These are phyloP conservation scores for Augiades crinisus DNA, from an alignment of 2,888 invertebrate genomes.

Conservation along the genomic window DNA sequence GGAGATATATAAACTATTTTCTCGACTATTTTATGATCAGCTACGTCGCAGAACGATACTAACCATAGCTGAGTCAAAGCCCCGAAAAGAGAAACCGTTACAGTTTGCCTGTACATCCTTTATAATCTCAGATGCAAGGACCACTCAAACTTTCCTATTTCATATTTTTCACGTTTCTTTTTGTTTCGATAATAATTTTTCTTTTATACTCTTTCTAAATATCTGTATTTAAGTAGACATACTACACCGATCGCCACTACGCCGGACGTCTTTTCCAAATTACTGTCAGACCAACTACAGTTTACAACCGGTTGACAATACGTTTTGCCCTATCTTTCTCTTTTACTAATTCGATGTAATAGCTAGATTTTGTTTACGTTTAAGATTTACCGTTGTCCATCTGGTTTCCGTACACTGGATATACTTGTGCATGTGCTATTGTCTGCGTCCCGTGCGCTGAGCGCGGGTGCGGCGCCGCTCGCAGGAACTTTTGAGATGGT, in stretches of 20 bases:
- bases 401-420: slow-evolving; percentile 50
- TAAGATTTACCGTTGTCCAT: slow-evolving; percentile 64
- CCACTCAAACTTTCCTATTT: slow-evolving; percentile 88
- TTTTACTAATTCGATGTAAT: slow-evolving; percentile 72
- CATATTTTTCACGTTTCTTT: slow-evolving; percentile 43
- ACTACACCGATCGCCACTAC: slow-evolving; percentile 46
- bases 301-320: slow-evolving; percentile 58
- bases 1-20: slow-evolving; percentile 38
- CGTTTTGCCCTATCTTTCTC: slow-evolving; percentile 51
- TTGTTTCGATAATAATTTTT: slow-evolving; percentile 35
- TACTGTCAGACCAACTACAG: slow-evolving; percentile 51
- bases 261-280: slow-evolving; percentile 55
- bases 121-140: slow-evolving; percentile 82
- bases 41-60: slow-evolving; percentile 30
- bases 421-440: slow-evolving; percentile 69
- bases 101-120: slow-evolving; percentile 25
- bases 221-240: slow-evolving; percentile 42
- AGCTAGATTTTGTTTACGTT: slow-evolving; percentile 62
- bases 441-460: slow-evolving; percentile 47
- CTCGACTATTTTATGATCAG: slow-evolving; percentile 28
- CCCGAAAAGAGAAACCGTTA: slow-evolving; percentile 34
- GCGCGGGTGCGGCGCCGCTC: slow-evolving; percentile 39
- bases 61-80: slow-evolving; percentile 32
- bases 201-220: slow-evolving; percentile 44
- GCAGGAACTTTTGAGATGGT: slow-evolving; percentile 96